Evolutionary conservation across 1,140 invertebrate species (phyloP), one percentile per base, ranked within the genome.

Genomic region (Leptinotarsa lineolata): DNA sequence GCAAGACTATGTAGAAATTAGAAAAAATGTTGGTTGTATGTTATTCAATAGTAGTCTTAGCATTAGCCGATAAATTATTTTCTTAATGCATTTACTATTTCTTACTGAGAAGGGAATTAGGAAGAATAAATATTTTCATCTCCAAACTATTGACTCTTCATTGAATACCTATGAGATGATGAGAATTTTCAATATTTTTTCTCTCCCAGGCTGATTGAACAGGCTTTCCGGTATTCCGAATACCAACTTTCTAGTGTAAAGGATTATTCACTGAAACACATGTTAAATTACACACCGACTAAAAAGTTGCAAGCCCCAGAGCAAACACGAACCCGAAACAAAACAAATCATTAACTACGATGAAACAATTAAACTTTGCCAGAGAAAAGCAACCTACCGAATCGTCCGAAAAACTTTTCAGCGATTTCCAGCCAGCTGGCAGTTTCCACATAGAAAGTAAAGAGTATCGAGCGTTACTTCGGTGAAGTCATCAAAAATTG

Each of bases 331-430:
- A 18, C 61, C 13, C 18, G 64, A 39, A 66, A 66, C 64, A 66
- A 66, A 66, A 66, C 64, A 66, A 66, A 66, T 66, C 64, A 66
- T 66, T 66, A 66, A 66, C 64, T 66, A 66, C 64, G 22, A 66
- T 66, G 64, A 66, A 66, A 66, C 64, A 66, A 66, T 66, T 66
- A 66, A 66, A 66, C 64, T 66, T 66, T 66, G 11, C 64, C 64
- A 66, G 64, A 66, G 64, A 39, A 66, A 66, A 66, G 64, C 64
- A 12, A 66, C n/a, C 22, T 39, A 64, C 64, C 39, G 64, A 66
- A 39, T 66, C 64, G 64, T 66, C 64, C 64, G 64, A 66, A 66
- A 66, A 66, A 30, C 16, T 66, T 66, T 66, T 44, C 30, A 66
- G 30, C 64, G 64, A 66, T 66, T 66, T 66, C 11, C 64, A 66